Conservation (phyloP, 1,140 invertebrate genomes). For the Rhysida immarginata region DNA sequence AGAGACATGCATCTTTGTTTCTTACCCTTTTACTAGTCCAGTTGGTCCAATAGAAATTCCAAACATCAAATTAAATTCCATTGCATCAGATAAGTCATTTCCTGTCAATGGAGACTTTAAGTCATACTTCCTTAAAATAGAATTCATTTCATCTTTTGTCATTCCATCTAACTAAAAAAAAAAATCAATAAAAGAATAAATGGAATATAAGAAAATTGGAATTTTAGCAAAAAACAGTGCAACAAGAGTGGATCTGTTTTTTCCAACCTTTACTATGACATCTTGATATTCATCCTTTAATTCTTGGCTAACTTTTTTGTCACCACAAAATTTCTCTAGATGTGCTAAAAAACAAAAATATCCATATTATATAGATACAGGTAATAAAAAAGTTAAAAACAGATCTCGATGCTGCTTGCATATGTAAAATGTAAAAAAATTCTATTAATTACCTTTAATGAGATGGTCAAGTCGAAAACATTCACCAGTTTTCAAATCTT, state of each 20-base stretch:
- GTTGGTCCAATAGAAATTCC: slow-evolving; percentile 91
- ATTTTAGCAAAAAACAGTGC: background rate
- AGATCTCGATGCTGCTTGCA: too few species aligned
- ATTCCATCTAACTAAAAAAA: slow-evolving; percentile 55
- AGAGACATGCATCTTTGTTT: too few species aligned
- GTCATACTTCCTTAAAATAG: slow-evolving; percentile 62
- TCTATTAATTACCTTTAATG: slow-evolving; percentile 52
- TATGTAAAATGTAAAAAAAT: background rate
- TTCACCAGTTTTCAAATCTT: slow-evolving; percentile 87
- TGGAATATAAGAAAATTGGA: background rate
- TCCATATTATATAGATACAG: too few species aligned
- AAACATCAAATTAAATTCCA: slow-evolving; percentile 99
- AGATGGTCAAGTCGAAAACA: slow-evolving; percentile 95
- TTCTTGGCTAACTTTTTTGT: slow-evolving; percentile 61
- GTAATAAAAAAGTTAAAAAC: too few species aligned
- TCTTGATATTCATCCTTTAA: slow-evolving; percentile 59
- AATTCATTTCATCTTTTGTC: slow-evolving; percentile 74
- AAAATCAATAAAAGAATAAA: slow-evolving; percentile 13
- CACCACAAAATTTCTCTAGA: slow-evolving; percentile 70
- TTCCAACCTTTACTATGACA: slow-evolving; percentile 50
- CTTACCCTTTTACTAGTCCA: slow-evolving; percentile 71
- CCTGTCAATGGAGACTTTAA: slow-evolving; percentile 91
- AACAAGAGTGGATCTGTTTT: background rate
- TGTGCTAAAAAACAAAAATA: slow-evolving; percentile 39
- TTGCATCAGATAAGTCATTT: slow-evolving; percentile 84